Conservation (phyloP, 2,113 vertebrate genomes). For the Axis porcinus region DNA sequence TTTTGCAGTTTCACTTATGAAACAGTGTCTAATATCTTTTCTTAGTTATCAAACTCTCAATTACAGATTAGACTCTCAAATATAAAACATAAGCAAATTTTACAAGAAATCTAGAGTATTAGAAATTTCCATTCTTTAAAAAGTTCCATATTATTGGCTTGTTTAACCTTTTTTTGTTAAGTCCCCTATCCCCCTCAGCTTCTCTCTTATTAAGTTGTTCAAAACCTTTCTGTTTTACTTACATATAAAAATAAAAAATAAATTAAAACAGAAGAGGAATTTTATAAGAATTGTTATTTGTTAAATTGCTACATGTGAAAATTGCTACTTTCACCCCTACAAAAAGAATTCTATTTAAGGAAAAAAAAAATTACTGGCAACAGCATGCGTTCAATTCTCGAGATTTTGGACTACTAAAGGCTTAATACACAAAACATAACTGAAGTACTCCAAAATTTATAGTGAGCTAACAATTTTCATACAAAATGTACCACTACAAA, state of each 20-base stretch:
- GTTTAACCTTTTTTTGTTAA: background rate
- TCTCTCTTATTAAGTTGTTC: background rate
- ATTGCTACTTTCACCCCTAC: background rate
- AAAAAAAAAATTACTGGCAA: background rate
- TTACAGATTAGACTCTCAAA: background rate
- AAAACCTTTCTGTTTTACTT: background rate
- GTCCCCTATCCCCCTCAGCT: background rate
- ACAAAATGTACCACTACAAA: background rate
- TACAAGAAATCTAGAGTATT: background rate
- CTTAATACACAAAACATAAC: background rate
- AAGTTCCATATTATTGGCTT: background rate
- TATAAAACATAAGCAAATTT: background rate
- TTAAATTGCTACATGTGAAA: background rate
- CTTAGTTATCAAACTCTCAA: background rate
- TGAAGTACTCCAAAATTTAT: background rate
- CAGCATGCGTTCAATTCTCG: background rate
- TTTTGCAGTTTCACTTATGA: background rate
- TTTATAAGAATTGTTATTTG: background rate
- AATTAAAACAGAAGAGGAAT: background rate
- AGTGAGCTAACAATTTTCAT: background rate
- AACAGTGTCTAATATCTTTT: background rate
- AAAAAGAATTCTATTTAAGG: background rate
- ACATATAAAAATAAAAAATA: background rate
- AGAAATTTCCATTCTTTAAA: background rate
- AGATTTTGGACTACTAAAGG: background rate